phyloP scores from a whole-genome alignment of 1,140 invertebrate species.

The Hycleus phaleratus region DNA sequence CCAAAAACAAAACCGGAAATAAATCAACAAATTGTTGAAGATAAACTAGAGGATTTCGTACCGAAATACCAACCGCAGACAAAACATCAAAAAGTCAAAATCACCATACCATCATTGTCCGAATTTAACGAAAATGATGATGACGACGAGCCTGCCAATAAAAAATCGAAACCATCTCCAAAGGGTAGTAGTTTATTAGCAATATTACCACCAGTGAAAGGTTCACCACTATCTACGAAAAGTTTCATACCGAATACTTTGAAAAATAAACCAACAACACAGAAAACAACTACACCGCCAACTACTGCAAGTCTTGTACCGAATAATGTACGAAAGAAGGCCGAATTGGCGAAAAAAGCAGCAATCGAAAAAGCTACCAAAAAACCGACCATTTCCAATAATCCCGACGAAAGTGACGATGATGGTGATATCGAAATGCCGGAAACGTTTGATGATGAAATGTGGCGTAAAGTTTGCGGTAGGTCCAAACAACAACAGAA shows the following conservation, averaged over 20 bases:
- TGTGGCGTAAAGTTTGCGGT: conserved; percentile 37
- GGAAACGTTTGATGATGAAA: conserved; percentile 37
- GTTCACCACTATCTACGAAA: conserved; percentile 20
- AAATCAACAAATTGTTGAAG: conserved; percentile 15
- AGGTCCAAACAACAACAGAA: conserved; percentile 1
- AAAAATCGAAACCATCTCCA: conserved; percentile 20
- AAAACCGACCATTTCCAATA: conserved; percentile 15
- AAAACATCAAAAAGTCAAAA: conserved; percentile 26
- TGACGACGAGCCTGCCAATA: conserved; percentile 22
- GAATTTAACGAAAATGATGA: conserved; percentile 26
- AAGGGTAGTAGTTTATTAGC: conserved; percentile 29
- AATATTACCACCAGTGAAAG: conserved; percentile 31
- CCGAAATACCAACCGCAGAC: conserved; percentile 27
- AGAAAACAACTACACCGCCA: neutral
- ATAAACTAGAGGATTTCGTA: conserved; percentile 32
- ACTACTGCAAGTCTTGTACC: conserved; percentile 8
- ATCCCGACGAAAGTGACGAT: conserved; percentile 26
- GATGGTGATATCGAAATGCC: conserved; percentile 33
- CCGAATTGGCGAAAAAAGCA: conserved; percentile 6
- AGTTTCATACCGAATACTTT: conserved; percentile 27
- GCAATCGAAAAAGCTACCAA: conserved; percentile 5
- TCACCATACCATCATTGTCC: conserved; percentile 31
- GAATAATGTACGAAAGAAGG: conserved; percentile 8
- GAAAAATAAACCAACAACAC: conserved; percentile 15
- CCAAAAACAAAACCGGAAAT: conserved; percentile 6